Base-by-base conservation (phyloP, 2,113 vertebrate genomes). In the Nothoprocta perdicaria region DNA sequence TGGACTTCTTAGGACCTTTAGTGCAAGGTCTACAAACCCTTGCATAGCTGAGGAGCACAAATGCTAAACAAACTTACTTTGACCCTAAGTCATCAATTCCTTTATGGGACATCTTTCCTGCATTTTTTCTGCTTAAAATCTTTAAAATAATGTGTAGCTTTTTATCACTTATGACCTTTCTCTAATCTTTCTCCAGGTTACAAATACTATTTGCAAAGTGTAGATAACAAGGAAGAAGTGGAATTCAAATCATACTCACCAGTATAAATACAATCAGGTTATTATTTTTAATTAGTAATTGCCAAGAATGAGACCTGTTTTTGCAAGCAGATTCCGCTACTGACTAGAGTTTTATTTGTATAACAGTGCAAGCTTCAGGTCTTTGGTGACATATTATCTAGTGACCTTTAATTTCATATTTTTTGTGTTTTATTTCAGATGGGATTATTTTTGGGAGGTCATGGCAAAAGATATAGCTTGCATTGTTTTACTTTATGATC, bases 381-480 rank as follows among this genome's bases (percentile, higher is more conserved):
- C 7, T 13, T 80, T 65, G 69, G 33, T 62, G 48, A 6, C 8
- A 40, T 52, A 52, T 22, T 61, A 10, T 74, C 57, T 1, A 52
- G 26, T 31, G 9, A 52, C 15, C n/a, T 68, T 48, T 3, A 35
- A 62, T 68, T 68, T 79, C 31, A 17, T 50, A 31, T 53, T 71
- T 71, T 71, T 58, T 4, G 6, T 48, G 15, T 80, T 60, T 76
- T 46, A 33, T 71, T 87, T 84, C 33, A 87, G 43, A 48, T 13
- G 19, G 3, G 16, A 58, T 52, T 8, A 14, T 75, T 27, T 65
- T 35, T 40, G 15, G 27, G 2, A 55, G 10, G 9, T 1, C 0
- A 3, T 1, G 3, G 55, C 79, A 80, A 89, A 77, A 15, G 9
- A 26, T 35, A 8, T 27, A 26, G 69, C 92, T 69, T 41, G 1